Evolutionary conservation across 2,888 invertebrate genomes (phyloP).

Genomic region (Anthrax anthrax): DNA sequence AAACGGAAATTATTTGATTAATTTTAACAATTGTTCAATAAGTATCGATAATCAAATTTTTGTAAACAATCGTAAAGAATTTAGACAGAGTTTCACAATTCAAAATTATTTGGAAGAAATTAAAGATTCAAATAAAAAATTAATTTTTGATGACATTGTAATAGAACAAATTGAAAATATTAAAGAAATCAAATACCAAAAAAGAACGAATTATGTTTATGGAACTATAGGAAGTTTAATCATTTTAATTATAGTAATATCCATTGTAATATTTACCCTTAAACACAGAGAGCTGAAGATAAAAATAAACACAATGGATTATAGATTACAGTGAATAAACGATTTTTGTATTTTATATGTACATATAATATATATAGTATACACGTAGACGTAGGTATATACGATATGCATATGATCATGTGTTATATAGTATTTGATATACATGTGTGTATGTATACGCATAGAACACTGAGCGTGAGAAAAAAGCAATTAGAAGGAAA

Average conservation of each 20-base stretch:
- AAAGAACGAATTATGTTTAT: background rate
- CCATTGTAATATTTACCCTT: background rate
- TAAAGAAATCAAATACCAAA: constrained; percentile 6
- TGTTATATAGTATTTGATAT: no score
- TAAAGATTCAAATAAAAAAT: no score
- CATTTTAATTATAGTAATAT: background rate
- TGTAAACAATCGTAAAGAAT: constrained; percentile 3
- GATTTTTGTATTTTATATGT: no score
- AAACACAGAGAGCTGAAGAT: background rate
- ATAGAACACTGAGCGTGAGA: no score
- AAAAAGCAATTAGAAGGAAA: no score
- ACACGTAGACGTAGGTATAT: no score
- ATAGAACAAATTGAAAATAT: constrained; percentile 3
- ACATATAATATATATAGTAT: no score
- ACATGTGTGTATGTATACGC: no score
- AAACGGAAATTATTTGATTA: constrained; percentile 2
- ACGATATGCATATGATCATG: no score
- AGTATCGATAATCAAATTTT: background rate
- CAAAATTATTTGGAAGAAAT: constrained; percentile 1
- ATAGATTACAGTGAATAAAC: no score
- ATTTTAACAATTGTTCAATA: constrained; percentile 5
- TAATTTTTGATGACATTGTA: constrained; percentile 1
- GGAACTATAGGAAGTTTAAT: background rate
- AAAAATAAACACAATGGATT: no score
- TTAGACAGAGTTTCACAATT: constrained; percentile 4